Percentiles rank a stretch among this genome's conserved stretches.
phyloP scores from a whole-genome alignment of 2,797 vertebrate genomes.

The Gymnothorax reevesii region DNA sequence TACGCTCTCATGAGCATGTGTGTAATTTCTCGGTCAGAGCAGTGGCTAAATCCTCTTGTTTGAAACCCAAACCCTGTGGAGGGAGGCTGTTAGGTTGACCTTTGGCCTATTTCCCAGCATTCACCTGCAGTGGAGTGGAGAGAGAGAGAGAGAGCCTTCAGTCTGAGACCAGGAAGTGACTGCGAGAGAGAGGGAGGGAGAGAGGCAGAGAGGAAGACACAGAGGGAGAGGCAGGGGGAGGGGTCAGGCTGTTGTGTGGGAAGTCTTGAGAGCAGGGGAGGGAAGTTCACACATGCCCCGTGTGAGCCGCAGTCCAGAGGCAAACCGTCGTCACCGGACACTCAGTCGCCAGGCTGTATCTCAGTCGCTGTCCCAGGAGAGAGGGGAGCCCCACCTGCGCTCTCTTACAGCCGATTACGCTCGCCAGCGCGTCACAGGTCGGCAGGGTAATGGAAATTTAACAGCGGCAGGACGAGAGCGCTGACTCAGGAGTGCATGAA shows the following conservation, averaged over 20 bases:
- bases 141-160: constrained; percentile 38
- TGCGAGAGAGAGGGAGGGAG: constrained; percentile 32
- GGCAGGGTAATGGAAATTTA: constrained; percentile 63
- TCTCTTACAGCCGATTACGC: background rate
- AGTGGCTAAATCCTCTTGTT: constrained; percentile 26
- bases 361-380: background rate
- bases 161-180: constrained; percentile 47
- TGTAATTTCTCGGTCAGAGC: constrained; percentile 31
- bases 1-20: background rate
- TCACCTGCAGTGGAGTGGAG: constrained; percentile 52
- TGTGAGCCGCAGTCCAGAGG: constrained; percentile 48
- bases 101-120: constrained; percentile 56
- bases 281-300: constrained; percentile 52
- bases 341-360: constrained; percentile 46
- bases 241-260: constrained; percentile 46
- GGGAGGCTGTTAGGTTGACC: constrained; percentile 40
- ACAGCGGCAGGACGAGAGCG: constrained; percentile 56
- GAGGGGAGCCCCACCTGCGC: constrained; percentile 26
- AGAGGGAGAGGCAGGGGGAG: constrained; percentile 41
- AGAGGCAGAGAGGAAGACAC: constrained; percentile 16
- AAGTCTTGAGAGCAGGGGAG: constrained; percentile 49
- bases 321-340: constrained; percentile 39
- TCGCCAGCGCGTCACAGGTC: constrained; percentile 14
- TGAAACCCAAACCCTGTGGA: constrained; percentile 40
- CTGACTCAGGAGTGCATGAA: constrained; percentile 62